A percentile compares a stretch with the other conserved stretches of the same genome.
Evolutionary conservation across 2,888 invertebrate genomes (phyloP).

Genomic region (Oxytorus armatus): DNA sequence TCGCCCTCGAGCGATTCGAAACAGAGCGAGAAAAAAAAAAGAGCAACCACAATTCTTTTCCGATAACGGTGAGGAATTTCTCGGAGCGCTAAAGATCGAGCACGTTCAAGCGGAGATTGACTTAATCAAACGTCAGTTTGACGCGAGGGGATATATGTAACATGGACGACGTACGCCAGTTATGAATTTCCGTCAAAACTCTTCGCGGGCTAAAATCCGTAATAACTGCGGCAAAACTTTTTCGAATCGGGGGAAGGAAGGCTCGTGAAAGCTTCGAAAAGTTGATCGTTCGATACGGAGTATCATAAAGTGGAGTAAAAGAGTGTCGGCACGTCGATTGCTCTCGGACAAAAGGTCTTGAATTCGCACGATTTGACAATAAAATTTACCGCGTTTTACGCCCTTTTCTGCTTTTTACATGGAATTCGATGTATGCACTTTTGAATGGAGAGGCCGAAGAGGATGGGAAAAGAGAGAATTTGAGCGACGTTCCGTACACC

Average conservation of each 20-base stretch:
- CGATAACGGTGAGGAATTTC: not conserved
- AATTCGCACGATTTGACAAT: not conserved
- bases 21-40: no score
- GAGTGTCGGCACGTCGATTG: no score
- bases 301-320: not conserved
- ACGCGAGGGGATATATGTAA: conserved; percentile 1
- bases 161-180: conserved; percentile 13
- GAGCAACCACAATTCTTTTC: no score
- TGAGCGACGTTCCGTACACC: not conserved
- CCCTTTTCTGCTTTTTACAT: not conserved
- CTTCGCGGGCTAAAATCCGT: not conserved
- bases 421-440: not conserved
- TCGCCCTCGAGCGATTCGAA: no score
- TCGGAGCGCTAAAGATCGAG: conserved; percentile 5
- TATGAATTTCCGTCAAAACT: conserved; percentile 43
- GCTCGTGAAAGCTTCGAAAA: conserved; percentile 52
- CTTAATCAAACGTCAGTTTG: conserved; percentile 36
- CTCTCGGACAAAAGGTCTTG: not conserved
- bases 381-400: not conserved
- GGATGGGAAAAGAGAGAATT: not conserved
- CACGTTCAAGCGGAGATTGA: conserved; percentile 11
- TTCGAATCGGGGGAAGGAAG: not conserved
- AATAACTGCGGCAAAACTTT: conserved; percentile 35
- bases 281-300: conserved; percentile 34
- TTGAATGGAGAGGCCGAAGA: not conserved